These are phyloP conservation scores for Xenopus laevis DNA, from an alignment of 2,113 vertebrate genomes.

Conservation along the genomic window DNA sequence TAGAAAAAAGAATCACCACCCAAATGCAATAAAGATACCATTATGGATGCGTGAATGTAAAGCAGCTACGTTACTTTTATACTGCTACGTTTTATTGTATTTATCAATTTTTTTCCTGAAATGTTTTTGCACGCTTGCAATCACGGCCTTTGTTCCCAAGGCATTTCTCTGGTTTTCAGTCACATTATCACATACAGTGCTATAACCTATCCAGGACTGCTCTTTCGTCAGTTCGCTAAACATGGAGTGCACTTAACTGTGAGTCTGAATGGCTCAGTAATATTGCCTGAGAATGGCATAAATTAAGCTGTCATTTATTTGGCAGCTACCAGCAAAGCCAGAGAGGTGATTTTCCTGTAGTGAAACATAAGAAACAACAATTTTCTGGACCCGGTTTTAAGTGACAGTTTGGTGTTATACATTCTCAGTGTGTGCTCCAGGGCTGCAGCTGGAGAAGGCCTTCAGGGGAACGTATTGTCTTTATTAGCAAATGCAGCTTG, in stretches of 20 bases:
- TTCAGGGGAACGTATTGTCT: slow-evolving; percentile 65
- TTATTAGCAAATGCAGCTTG: slow-evolving; percentile 62
- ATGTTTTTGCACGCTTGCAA: slow-evolving; percentile 51
- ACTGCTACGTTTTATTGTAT: neutral
- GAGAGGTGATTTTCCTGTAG: slow-evolving; percentile 80
- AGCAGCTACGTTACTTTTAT: neutral
- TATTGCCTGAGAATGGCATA: slow-evolving; percentile 78
- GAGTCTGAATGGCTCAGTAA: slow-evolving; percentile 78
- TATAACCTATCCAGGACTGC: slow-evolving; percentile 60
- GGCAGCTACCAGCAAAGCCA: slow-evolving; percentile 76
- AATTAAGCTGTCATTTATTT: slow-evolving; percentile 87
- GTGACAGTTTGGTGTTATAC: slow-evolving; percentile 78
- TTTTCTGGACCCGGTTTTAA: slow-evolving; percentile 73
- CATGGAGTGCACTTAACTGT: slow-evolving; percentile 73
- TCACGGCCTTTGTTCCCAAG: slow-evolving; percentile 34
- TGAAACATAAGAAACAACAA: slow-evolving; percentile 82
- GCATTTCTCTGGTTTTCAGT: slow-evolving; percentile 59
- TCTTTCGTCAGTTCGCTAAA: slow-evolving; percentile 65
- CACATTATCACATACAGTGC: slow-evolving; percentile 65
- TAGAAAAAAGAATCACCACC: neutral
- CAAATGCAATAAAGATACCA: neutral
- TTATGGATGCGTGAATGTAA: neutral
- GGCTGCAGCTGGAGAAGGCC: slow-evolving; percentile 66
- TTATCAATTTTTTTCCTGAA: slow-evolving; percentile 26
- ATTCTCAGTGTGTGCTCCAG: slow-evolving; percentile 66